phyloP scores from a whole-genome alignment of 2,888 invertebrate species.

The Escarpia spicata region DNA sequence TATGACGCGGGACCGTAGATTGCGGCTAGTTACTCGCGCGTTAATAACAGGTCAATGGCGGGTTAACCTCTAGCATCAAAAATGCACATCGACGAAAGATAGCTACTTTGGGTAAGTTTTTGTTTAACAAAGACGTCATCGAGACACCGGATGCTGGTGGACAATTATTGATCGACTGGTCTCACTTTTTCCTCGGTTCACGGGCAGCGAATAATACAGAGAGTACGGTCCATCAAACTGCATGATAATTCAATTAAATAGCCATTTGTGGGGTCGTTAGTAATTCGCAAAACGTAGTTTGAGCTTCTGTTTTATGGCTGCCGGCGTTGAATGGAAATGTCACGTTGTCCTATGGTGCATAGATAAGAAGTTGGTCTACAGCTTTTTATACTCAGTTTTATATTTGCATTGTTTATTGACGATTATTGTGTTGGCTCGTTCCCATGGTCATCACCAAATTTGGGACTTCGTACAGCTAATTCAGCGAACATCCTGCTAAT shows the following conservation, averaged over 20 bases:
- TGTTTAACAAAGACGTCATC: slow-evolving; percentile 5
- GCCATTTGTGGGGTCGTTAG: neutral
- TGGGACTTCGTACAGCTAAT: no score
- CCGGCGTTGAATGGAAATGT: neutral
- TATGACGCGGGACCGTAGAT: neutral
- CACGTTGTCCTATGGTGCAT: neutral
- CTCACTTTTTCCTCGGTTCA: neutral
- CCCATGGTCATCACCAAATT: no score
- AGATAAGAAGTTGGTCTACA: neutral
- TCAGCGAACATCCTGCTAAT: no score
- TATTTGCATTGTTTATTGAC: no score
- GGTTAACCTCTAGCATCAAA: neutral
- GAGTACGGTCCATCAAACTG: neutral
- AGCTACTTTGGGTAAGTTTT: neutral
- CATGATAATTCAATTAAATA: slow-evolving; percentile 5
- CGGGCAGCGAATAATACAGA: neutral
- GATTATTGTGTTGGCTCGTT: no score
- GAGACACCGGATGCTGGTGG: neutral
- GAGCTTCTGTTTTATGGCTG: no score
- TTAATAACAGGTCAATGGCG: neutral
- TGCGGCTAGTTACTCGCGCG: neutral
- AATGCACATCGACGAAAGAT: slow-evolving; percentile 8
- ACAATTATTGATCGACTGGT: neutral
- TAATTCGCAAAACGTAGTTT: neutral
- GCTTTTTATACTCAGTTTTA: no score